A percentile compares a stretch with the other conserved stretches of the same genome.
Evolutionary conservation across 2,888 invertebrate genomes (phyloP).

Genomic region (Pandemis heparana): DNA sequence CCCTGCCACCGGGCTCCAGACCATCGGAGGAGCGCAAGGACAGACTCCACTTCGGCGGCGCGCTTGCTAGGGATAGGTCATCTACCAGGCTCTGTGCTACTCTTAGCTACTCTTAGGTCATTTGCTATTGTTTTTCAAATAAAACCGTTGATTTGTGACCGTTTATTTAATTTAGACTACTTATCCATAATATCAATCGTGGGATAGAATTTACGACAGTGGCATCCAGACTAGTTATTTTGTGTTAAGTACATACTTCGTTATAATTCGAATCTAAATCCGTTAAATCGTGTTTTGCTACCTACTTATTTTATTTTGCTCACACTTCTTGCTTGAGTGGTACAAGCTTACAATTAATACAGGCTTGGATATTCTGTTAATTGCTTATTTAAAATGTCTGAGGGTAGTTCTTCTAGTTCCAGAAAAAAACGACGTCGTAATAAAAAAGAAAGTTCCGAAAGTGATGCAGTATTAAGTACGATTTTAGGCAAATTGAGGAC

Average conservation of each 20-base stretch:
- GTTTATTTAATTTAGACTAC: too few species aligned
- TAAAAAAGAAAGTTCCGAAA: not conserved
- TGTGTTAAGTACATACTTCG: not conserved
- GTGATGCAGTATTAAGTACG: not conserved
- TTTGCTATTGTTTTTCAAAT: too few species aligned
- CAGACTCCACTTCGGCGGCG: too few species aligned
- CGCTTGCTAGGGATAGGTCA: too few species aligned
- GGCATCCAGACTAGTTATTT: conserved; percentile 1
- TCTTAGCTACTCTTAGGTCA: too few species aligned
- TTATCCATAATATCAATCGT: not conserved
- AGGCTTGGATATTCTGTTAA: not conserved
- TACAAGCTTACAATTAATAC: not conserved
- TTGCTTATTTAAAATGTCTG: not conserved
- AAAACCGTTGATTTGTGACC: too few species aligned
- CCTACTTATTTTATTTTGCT: not conserved
- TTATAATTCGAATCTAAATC: not conserved
- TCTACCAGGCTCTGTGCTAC: too few species aligned
- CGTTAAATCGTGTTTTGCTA: not conserved
- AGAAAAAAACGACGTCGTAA: not conserved
- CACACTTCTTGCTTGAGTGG: not conserved
- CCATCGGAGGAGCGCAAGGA: too few species aligned
- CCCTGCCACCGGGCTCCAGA: too few species aligned
- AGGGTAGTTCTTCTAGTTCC: conserved; percentile 2
- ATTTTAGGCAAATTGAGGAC: conserved; percentile 1
- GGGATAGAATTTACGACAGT: not conserved